phyloP scores from a whole-genome alignment of 1,140 invertebrate genomes.

The Zophobas morio region DNA sequence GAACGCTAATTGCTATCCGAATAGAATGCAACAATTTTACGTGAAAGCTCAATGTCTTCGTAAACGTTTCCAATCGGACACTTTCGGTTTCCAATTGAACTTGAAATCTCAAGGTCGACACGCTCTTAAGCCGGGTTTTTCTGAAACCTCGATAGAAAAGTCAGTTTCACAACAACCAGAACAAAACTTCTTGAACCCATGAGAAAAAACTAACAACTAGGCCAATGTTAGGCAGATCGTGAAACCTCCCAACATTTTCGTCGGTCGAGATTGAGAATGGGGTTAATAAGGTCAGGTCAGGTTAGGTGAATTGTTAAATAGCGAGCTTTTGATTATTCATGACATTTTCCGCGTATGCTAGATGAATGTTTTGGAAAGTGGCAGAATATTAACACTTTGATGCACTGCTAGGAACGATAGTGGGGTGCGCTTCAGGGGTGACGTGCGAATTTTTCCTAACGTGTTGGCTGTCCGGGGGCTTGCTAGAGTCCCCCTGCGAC shows the following conservation, averaged over 20 bases:
- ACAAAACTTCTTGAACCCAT: not conserved
- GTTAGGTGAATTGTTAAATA: no score
- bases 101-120: conserved; percentile 50
- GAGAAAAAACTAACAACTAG: not conserved
- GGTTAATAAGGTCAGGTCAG: no score
- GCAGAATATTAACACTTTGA: not conserved
- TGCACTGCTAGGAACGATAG: conserved; percentile 62
- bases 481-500: conserved; percentile 87
- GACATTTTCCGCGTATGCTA: not conserved
- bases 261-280: not conserved
- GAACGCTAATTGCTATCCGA: conserved; percentile 21
- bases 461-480: conserved; percentile 92
- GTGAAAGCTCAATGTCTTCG: conserved; percentile 14
- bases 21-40: conserved; percentile 29
- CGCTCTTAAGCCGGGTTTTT: conserved; percentile 14
- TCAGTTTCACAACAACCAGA: conserved; percentile 10
- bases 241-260: no score
- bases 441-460: conserved; percentile 93
- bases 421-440: conserved; percentile 77
- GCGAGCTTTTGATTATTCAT: no score
- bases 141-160: conserved; percentile 7
- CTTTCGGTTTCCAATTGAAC: conserved; percentile 52
- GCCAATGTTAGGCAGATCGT: not conserved
- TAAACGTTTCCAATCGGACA: conserved; percentile 29
- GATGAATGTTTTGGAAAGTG: not conserved